Percentiles rank a stretch among this genome's conserved stretches.
Evolutionary conservation across 2,888 invertebrate species (phyloP).

Genomic region (Helleia helle): DNA sequence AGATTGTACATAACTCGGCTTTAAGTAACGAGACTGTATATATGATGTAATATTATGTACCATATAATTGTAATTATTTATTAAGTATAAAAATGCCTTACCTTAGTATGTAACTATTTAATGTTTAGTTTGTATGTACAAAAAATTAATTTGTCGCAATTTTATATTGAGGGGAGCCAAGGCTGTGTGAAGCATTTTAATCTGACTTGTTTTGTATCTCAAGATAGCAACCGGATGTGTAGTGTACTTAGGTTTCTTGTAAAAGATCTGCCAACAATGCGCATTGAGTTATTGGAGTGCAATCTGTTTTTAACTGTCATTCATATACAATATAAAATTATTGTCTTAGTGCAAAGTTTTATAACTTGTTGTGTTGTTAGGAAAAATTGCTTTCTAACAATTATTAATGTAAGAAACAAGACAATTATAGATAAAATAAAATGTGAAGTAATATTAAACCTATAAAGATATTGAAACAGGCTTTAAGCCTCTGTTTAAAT

Average conservation of each 20-base stretch:
- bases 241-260: constrained; percentile 21
- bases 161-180: constrained; percentile 28
- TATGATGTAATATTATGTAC: constrained; percentile 45
- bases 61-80: constrained; percentile 58
- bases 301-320: constrained; percentile 33
- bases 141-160: constrained; percentile 34
- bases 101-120: constrained; percentile 32
- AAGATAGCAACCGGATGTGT: constrained; percentile 27
- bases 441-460: no score
- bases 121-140: constrained; percentile 46
- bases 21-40: constrained; percentile 69
- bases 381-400: neutral
- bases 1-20: constrained; percentile 53
- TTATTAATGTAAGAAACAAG: no score
- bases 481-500: no score
- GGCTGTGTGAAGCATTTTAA: constrained; percentile 68
- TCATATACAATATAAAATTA: constrained; percentile 12
- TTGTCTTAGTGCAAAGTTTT: constrained; percentile 23
- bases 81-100: constrained; percentile 66
- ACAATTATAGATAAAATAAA: no score
- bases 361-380: neutral
- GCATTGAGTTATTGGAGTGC: constrained; percentile 29
- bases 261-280: constrained; percentile 53
- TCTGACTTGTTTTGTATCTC: constrained; percentile 4
- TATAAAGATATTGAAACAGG: no score